Evolutionary conservation across 2,113 vertebrate genomes (phyloP).

Genomic region (Oostethus manadensis): DNA sequence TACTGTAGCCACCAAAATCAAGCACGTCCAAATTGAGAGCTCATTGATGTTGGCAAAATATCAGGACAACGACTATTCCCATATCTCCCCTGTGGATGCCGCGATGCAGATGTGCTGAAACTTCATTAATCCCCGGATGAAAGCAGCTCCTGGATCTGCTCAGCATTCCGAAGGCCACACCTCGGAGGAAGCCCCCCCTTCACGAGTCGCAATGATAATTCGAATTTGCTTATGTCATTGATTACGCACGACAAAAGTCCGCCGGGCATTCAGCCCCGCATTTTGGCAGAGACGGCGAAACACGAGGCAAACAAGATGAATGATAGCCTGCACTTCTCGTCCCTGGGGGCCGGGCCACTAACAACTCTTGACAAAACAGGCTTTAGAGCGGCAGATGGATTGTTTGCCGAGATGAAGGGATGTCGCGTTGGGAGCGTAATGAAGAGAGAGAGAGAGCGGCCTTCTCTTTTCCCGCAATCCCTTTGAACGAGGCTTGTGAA

Average conservation of each 20-base stretch:
- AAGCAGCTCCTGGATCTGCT: slow-evolving; percentile 25
- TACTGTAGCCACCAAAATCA: no score
- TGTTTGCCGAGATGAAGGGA: slow-evolving; percentile 74
- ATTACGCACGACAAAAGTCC: slow-evolving; percentile 61
- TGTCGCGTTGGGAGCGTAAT: slow-evolving; percentile 69
- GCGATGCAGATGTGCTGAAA: slow-evolving; percentile 17
- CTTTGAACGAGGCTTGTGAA: slow-evolving; percentile 67
- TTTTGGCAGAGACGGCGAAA: slow-evolving; percentile 53
- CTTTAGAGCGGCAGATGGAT: slow-evolving; percentile 72
- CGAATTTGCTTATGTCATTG: slow-evolving; percentile 67
- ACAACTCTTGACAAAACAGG: slow-evolving; percentile 74
- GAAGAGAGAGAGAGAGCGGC: slow-evolving; percentile 49
- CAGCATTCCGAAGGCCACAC: slow-evolving; percentile 59
- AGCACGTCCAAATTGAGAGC: no score
- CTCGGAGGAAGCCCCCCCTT: slow-evolving; percentile 50
- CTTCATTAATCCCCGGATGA: slow-evolving; percentile 10
- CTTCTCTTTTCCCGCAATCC: slow-evolving; percentile 63
- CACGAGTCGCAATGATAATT: slow-evolving; percentile 66
- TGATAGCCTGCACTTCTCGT: slow-evolving; percentile 59
- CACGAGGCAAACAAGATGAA: slow-evolving; percentile 70
- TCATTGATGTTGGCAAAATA: neutral
- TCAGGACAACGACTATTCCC: neutral
- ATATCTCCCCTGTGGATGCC: neutral
- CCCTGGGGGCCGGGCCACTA: slow-evolving; percentile 63
- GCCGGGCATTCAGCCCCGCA: slow-evolving; percentile 46